phyloP scores from a whole-genome alignment of 1,140 invertebrate species.

The Drosophila rufa region DNA sequence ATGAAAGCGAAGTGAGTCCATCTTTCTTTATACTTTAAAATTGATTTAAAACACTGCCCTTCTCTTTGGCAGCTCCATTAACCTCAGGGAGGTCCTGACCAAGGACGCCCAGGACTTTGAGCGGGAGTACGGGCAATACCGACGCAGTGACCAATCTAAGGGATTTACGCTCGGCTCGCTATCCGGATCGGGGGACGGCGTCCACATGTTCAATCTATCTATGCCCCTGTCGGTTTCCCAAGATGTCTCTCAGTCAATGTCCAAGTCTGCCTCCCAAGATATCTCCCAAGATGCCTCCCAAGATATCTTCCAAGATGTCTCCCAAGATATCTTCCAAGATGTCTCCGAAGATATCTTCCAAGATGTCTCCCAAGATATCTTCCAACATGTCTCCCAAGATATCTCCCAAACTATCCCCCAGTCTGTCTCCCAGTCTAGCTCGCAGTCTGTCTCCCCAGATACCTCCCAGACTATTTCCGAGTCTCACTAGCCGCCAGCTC shows the following conservation, averaged over 20 bases:
- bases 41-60: too few relatives aligned
- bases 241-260: neutral
- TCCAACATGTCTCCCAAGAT: neutral
- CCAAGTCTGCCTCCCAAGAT: too few relatives aligned
- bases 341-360: neutral
- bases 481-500: neutral
- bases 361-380: too few relatives aligned
- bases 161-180: neutral
- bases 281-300: neutral
- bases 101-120: slow-evolving; percentile 56
- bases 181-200: slow-evolving; percentile 1
- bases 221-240: neutral
- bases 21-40: neutral
- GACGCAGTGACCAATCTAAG: neutral
- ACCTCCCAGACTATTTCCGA: neutral
- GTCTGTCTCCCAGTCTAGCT: neutral
- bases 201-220: neutral
- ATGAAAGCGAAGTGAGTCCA: slow-evolving; percentile 23
- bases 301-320: too few relatives aligned
- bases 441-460: neutral
- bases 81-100: slow-evolving; percentile 52
- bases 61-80: slow-evolving; percentile 23
- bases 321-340: neutral
- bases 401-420: neutral
- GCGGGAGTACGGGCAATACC: slow-evolving; percentile 51